phyloP scores from a whole-genome alignment of 2,113 vertebrate genomes.

The Dendrocopos noguchii region DNA sequence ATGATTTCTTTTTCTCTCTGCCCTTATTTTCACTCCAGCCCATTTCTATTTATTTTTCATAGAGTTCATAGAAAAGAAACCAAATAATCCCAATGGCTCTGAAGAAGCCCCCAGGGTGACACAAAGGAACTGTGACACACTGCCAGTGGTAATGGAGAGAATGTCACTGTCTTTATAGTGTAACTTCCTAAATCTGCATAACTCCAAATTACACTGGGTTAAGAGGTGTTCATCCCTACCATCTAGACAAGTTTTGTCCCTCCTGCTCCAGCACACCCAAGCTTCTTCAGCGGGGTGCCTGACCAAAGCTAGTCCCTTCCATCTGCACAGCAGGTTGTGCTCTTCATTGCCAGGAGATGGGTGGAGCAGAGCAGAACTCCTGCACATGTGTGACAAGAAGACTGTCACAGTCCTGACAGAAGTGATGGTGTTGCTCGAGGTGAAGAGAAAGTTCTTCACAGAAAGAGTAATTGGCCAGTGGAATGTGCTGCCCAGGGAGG shows the following conservation, averaged over 20 bases:
- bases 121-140: background rate
- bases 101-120: background rate
- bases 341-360: background rate
- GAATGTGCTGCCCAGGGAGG: too few species aligned
- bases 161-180: background rate
- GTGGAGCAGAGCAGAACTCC: background rate
- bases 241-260: background rate
- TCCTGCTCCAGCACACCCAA: background rate
- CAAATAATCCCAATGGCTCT: background rate
- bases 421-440: background rate
- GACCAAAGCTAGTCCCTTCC: background rate
- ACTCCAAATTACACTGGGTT: background rate
- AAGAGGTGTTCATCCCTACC: background rate
- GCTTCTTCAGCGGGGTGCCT: background rate
- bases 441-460: too few species aligned
- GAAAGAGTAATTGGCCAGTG: too few species aligned
- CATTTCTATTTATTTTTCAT: background rate
- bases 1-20: background rate
- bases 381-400: accelerated
- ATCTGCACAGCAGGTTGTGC: background rate
- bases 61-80: background rate
- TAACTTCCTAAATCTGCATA: background rate
- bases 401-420: background rate
- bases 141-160: background rate
- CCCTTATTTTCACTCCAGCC: background rate